These are phyloP conservation scores for Metopolophium dirhodum DNA, from an alignment of 1,140 invertebrate genomes.

Conservation along the genomic window DNA sequence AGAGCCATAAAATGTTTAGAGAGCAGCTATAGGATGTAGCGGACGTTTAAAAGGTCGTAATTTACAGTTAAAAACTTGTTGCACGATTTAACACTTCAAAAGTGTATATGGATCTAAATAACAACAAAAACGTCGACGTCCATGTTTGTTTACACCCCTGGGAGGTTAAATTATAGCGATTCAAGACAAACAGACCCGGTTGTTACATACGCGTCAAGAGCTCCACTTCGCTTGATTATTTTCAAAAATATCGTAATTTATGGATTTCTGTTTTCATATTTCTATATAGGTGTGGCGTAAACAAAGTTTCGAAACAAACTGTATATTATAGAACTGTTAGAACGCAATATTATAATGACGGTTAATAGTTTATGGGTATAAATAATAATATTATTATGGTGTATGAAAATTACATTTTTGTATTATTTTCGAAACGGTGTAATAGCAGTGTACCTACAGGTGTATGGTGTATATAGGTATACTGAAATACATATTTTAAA, in stretches of 20 bases:
- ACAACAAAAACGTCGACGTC: slow-evolving; percentile 29
- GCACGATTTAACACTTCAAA: slow-evolving; percentile 29
- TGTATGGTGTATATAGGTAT: not conserved
- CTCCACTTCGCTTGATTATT: slow-evolving; percentile 35
- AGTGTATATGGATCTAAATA: slow-evolving; percentile 29
- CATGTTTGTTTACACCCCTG: slow-evolving; percentile 25
- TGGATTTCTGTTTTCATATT: not conserved
- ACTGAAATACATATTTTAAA: not conserved
- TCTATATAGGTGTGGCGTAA: not conserved
- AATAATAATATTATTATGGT: not conserved
- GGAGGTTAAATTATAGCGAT: slow-evolving; percentile 29
- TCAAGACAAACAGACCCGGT: not conserved
- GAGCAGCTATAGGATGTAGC: not conserved
- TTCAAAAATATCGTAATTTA: not conserved
- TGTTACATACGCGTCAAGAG: slow-evolving; percentile 23
- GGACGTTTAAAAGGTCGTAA: slow-evolving; percentile 42
- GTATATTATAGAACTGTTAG: not conserved
- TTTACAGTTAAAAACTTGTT: slow-evolving; percentile 39
- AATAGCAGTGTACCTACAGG: not conserved
- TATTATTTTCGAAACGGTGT: not conserved
- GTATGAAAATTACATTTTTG: not conserved
- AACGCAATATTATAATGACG: not conserved
- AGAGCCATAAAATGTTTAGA: not conserved
- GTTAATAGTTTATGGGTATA: not conserved
- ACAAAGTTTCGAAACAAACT: not conserved